Percentiles rank a stretch among this genome's conserved stretches.
These are phyloP conservation scores for Netelia virgata DNA, from an alignment of 2,888 invertebrate genomes.

Conservation along the genomic window DNA sequence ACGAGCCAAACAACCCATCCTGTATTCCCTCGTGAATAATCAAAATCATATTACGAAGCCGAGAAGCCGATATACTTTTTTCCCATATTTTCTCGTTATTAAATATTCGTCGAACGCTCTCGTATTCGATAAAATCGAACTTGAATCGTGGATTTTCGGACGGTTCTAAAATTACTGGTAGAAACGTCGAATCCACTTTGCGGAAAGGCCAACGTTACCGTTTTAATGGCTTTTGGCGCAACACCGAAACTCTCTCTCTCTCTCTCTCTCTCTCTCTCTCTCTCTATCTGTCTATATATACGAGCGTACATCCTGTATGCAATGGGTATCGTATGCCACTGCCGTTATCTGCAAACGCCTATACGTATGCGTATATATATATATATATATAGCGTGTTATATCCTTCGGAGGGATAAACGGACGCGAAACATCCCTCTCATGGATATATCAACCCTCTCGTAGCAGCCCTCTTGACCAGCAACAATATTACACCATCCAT, in stretches of 20 bases:
- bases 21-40: too few species aligned
- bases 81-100: background rate
- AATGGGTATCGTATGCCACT: background rate
- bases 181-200: background rate
- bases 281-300: too few species aligned
- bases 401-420: conserved; percentile 44
- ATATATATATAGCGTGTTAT: background rate
- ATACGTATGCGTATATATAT: background rate
- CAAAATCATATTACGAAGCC: too few species aligned
- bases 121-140: background rate
- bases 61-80: too few species aligned
- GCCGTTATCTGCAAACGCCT: background rate
- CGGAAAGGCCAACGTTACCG: background rate
- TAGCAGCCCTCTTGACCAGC: conserved; percentile 41
- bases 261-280: too few species aligned
- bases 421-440: conserved; percentile 52
- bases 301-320: background rate
- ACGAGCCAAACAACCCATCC: background rate
- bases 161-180: background rate
- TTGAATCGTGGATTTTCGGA: background rate
- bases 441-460: conserved; percentile 45
- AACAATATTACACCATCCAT: conserved; percentile 28
- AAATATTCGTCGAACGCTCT: background rate
- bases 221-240: background rate
- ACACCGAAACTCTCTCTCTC: background rate